These are phyloP conservation scores for Dunckerocampus dactyliophorus DNA, from an alignment of 2,113 vertebrate species.

Conservation along the genomic window DNA sequence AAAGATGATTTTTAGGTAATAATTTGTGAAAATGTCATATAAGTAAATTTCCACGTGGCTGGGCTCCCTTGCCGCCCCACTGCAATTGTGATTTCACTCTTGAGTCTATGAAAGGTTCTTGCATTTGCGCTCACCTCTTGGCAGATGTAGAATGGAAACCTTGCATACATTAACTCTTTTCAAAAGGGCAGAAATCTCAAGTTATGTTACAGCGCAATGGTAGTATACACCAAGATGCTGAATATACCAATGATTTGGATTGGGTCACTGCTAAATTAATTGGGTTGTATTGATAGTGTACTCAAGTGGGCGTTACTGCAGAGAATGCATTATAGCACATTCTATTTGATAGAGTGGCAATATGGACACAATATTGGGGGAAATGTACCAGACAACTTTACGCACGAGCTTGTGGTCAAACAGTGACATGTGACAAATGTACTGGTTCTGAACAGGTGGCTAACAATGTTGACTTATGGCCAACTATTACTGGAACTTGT, in stretches of 20 bases:
- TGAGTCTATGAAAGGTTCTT: not conserved
- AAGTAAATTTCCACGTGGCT: constrained; percentile 16
- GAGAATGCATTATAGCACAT: too few relatives aligned
- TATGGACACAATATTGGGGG: too few relatives aligned
- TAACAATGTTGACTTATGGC: too few relatives aligned
- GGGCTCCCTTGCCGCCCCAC: not conserved
- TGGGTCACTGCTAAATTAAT: not conserved
- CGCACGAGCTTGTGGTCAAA: too few relatives aligned
- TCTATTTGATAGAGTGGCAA: too few relatives aligned
- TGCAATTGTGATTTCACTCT: not conserved
- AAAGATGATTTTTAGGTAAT: constrained; percentile 37
- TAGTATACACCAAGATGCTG: not conserved
- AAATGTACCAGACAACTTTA: too few relatives aligned
- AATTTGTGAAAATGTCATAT: constrained; percentile 17
- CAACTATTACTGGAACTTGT: too few relatives aligned
- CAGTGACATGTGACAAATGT: too few relatives aligned
- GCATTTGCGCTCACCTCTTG: not conserved
- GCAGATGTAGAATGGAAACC: constrained; percentile 1
- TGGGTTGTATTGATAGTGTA: too few relatives aligned
- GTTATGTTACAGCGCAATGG: not conserved
- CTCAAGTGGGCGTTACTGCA: too few relatives aligned
- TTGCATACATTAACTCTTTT: not conserved
- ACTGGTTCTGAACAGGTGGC: too few relatives aligned
- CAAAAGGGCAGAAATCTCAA: not conserved
- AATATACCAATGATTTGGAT: not conserved